Conservation (phyloP, 2,113 vertebrate species). For the Otis tarda region DNA sequence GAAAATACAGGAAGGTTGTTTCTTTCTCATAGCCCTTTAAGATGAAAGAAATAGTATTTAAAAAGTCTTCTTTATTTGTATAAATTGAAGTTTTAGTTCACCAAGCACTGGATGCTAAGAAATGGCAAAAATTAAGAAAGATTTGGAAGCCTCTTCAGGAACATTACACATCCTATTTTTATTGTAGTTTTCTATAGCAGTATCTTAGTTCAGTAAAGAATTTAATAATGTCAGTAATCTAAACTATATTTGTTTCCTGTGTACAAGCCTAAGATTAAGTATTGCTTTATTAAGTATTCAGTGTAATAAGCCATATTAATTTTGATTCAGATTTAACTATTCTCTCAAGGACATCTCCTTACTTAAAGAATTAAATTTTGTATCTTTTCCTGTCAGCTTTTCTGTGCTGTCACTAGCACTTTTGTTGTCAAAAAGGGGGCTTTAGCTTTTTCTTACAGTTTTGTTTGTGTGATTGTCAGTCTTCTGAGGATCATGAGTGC, state of each 20-base stretch:
- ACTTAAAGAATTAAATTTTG: background rate
- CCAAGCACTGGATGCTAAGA: background rate
- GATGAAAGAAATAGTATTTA: background rate
- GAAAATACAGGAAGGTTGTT: background rate
- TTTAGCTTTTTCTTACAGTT: background rate
- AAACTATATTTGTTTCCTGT: background rate
- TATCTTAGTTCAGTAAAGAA: background rate
- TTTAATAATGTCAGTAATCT: background rate
- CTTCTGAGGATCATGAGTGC: background rate
- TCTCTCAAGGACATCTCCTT: background rate
- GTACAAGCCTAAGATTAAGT: background rate
- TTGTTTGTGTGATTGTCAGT: background rate
- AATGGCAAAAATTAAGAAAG: background rate
- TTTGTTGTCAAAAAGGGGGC: background rate
- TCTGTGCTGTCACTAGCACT: background rate
- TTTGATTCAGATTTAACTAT: background rate
- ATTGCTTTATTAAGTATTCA: background rate
- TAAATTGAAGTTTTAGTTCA: background rate
- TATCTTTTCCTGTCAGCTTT: background rate
- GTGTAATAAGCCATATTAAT: background rate
- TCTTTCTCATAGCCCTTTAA: background rate
- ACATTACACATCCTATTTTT: background rate
- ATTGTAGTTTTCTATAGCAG: background rate
- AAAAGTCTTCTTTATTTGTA: background rate
- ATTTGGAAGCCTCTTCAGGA: background rate